phyloP scores from a whole-genome alignment of 2,113 vertebrate species.

The Channa argus region DNA sequence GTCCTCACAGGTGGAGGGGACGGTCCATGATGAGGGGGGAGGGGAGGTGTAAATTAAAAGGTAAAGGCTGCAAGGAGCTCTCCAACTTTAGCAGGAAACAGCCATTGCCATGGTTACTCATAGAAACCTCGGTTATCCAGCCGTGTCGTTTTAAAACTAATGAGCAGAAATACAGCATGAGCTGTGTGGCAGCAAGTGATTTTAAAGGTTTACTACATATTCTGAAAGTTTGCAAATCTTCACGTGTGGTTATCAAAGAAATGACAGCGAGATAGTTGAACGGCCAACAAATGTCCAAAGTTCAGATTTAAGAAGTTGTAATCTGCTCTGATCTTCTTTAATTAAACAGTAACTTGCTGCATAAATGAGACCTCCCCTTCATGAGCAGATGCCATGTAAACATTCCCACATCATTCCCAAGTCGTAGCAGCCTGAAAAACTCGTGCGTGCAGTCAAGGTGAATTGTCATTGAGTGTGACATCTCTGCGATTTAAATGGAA shows the following conservation, averaged over 20 bases:
- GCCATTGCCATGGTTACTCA: slow-evolving; percentile 4
- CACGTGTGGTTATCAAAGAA: too few species aligned
- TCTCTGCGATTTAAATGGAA: slow-evolving; percentile 80
- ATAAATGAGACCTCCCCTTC: slow-evolving; percentile 47
- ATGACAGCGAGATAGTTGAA: too few species aligned
- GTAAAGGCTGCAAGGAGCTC: not conserved
- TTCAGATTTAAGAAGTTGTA: slow-evolving; percentile 14
- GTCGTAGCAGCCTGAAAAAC: slow-evolving; percentile 53
- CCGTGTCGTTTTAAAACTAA: not conserved
- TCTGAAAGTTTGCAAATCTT: not conserved
- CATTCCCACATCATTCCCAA: slow-evolving; percentile 39
- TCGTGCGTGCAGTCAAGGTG: slow-evolving; percentile 49
- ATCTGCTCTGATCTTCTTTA: slow-evolving; percentile 22
- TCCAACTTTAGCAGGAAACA: not conserved
- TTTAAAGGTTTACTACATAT: not conserved
- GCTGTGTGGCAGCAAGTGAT: too few species aligned
- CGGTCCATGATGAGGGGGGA: not conserved
- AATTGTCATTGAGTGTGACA: slow-evolving; percentile 75
- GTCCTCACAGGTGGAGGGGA: not conserved
- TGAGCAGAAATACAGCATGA: too few species aligned
- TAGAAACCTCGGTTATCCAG: not conserved
- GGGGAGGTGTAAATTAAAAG: not conserved
- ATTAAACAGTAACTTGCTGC: slow-evolving; percentile 58
- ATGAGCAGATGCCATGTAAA: slow-evolving; percentile 62
- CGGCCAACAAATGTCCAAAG: too few species aligned